Conservation (phyloP, 2,113 vertebrate species). For the Perognathus longimembris region DNA sequence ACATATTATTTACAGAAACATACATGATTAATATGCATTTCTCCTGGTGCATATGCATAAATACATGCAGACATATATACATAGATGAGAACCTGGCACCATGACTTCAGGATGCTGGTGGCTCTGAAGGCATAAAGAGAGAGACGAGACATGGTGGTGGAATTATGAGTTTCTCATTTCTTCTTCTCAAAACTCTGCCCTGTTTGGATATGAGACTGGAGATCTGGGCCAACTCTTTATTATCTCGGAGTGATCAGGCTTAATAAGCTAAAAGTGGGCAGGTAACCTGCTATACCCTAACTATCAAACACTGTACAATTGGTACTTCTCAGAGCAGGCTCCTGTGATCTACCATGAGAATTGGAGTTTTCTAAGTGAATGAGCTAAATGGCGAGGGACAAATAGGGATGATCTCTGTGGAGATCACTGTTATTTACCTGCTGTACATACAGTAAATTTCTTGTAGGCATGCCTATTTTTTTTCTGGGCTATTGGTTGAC, state of each 20-base stretch:
- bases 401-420: background rate
- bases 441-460: background rate
- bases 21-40: background rate
- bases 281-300: no score
- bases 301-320: background rate
- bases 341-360: no score
- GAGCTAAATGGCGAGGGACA: background rate
- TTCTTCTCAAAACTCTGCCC: background rate
- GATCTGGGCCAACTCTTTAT: background rate
- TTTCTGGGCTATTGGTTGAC: background rate
- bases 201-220: slow-evolving; percentile 58
- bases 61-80: background rate
- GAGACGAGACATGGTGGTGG: background rate
- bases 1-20: background rate
- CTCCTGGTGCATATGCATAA: background rate
- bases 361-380: background rate
- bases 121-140: background rate
- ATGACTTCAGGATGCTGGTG: background rate
- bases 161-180: background rate
- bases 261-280: background rate
- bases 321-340: background rate
- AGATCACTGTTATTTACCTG: background rate
- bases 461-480: background rate
- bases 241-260: background rate
- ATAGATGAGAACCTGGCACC: background rate